phyloP scores from a whole-genome alignment of 2,888 invertebrate species.

The Apoda limacodes region DNA sequence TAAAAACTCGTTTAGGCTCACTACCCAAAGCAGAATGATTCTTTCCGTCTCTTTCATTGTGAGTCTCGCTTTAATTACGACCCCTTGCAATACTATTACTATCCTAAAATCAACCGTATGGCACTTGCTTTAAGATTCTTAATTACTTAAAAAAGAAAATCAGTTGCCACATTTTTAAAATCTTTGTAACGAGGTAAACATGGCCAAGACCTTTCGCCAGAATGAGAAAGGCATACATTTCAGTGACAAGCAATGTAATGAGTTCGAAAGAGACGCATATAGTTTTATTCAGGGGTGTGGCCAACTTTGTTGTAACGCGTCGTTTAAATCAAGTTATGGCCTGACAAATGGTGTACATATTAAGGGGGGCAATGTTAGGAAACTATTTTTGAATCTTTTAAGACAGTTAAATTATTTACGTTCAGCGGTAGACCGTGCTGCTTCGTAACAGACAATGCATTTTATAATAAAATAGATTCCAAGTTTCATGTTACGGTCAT shows the following conservation, averaged over 20 bases:
- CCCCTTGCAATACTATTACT: conserved; percentile 34
- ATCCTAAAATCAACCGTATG: conserved; percentile 24
- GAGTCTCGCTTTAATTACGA: conserved; percentile 55
- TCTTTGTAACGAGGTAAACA: conserved; percentile 46
- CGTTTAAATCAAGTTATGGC: conserved; percentile 69
- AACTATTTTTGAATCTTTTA: conserved; percentile 72
- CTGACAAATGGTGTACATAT: conserved; percentile 70
- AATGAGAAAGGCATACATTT: conserved; percentile 33
- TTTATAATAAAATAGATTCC: conserved; percentile 68
- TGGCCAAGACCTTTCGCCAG: conserved; percentile 34
- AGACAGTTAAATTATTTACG: conserved; percentile 70
- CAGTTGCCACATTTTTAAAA: conserved; percentile 41
- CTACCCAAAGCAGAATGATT: conserved; percentile 63
- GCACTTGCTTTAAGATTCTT: accelerated
- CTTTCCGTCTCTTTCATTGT: conserved; percentile 49
- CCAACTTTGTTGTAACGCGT: conserved; percentile 48
- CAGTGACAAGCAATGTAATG: conserved; percentile 5
- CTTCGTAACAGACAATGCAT: conserved; percentile 62
- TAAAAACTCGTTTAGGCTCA: conserved; percentile 68
- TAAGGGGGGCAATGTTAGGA: conserved; percentile 69
- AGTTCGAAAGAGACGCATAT: conserved; percentile 31
- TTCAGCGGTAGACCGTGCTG: conserved; percentile 55
- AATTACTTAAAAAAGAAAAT: conserved; percentile 20
- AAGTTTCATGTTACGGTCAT: conserved; percentile 57
- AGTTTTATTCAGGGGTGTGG: conserved; percentile 44